These are phyloP conservation scores for Apodemus sylvaticus DNA, from an alignment of 2,113 vertebrate genomes.

Conservation along the genomic window DNA sequence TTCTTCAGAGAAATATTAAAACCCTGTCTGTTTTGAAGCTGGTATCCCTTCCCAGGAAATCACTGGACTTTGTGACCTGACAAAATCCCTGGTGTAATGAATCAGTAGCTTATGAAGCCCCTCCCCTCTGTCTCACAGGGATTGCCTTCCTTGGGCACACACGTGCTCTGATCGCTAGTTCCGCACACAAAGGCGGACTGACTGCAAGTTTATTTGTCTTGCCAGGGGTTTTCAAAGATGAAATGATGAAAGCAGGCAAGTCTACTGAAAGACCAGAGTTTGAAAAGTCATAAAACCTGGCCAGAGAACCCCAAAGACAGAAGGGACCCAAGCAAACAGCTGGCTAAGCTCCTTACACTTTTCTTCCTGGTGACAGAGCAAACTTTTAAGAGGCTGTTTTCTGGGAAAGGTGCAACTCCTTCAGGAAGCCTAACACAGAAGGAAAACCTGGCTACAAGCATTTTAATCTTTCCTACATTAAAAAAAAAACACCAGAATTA, in stretches of 20 bases:
- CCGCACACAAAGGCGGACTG: constrained; percentile 64
- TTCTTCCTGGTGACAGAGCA: constrained; percentile 14
- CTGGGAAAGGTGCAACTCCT: constrained; percentile 46
- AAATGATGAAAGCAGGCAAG: constrained; percentile 80
- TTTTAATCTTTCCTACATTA: constrained; percentile 44
- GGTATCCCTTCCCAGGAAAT: constrained; percentile 79
- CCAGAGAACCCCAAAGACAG: constrained; percentile 54
- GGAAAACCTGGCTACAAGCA: constrained; percentile 26
- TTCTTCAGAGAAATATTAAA: constrained; percentile 62
- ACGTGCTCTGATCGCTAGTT: constrained; percentile 76
- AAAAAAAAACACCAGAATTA: constrained; percentile 66
- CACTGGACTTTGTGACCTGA: constrained; percentile 62
- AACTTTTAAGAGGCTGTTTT: constrained; percentile 63
- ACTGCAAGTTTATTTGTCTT: constrained; percentile 82
- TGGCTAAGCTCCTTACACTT: constrained; percentile 45
- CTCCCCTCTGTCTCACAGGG: constrained; percentile 73
- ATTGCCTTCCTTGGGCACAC: constrained; percentile 82
- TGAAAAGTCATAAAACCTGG: constrained; percentile 75
- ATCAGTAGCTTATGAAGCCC: constrained; percentile 73
- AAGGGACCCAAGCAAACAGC: background rate
- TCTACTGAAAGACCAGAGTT: constrained; percentile 55
- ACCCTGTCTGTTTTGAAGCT: constrained; percentile 76
- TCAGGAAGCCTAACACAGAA: constrained; percentile 53
- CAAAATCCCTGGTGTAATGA: constrained; percentile 73
- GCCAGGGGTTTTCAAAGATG: constrained; percentile 81